Evolutionary conservation across 1,140 invertebrate species (phyloP), one percentile per base, ranked within the genome.

Genomic region (Tachypleus tridentatus): DNA sequence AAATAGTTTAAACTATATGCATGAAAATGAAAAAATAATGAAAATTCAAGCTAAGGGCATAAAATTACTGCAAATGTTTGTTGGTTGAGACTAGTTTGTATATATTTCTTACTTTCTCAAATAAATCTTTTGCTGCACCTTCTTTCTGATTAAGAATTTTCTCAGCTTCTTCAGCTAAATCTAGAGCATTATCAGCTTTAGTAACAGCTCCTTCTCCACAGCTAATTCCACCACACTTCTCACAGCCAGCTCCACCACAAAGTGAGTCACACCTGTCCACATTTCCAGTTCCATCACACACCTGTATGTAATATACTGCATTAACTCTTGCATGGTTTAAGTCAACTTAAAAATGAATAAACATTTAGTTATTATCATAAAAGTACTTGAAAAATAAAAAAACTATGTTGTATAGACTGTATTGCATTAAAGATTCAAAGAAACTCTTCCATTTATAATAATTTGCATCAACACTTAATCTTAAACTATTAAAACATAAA

Each of bases 231-330:
- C 93, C 93, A 79, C 95, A 98, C 73, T 83, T 84, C 5, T 73
- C 74, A 78, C 95, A 98, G 0, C 91, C 92, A 57, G 92, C 94
- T 29, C 95, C 95, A 51, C 95, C 95, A 79, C 95, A 98, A 51
- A 93, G 81, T 61, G 77, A 75, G 74, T 97, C 92, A 76, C 95
- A 98, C 54, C 87, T 86, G 72, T 90, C 85, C 49, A 89, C 91
- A 64, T 71, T 72, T 81, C 82, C 71, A 10, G 56, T 57, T 7
- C 86, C 84, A 68, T 91, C 93, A 78, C 95, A 98, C 75, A 98
- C 89, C 77, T 89, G 79, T 6, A 71, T 47, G 29, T 5, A 49
- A 60, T 60, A 29, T 29, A 29, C 29, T 29, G 29, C 29, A 29
- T 29, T 29, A 29, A 29, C 29, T 57, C 4, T 57, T 57, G 4